Evolutionary conservation across 2,888 invertebrate genomes (phyloP).

Genomic region (Cryptops parisi): DNA sequence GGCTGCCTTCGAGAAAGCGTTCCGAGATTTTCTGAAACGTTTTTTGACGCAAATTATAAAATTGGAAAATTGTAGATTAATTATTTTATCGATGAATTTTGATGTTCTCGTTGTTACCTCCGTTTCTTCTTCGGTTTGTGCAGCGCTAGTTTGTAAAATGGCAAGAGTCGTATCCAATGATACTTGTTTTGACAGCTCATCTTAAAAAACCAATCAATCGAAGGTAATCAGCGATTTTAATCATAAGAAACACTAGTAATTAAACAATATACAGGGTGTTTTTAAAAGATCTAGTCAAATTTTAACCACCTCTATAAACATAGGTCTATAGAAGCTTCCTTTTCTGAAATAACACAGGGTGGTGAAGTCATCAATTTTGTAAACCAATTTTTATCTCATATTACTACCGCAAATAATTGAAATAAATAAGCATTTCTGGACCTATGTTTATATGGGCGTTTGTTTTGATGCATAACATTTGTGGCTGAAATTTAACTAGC

Average conservation of each 20-base stretch:
- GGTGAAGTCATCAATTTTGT: neutral
- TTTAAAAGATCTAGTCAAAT: too few relatives aligned
- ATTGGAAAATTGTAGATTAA: neutral
- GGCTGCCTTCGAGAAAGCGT: constrained; percentile 56
- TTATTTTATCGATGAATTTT: neutral
- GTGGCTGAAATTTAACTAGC: too few relatives aligned
- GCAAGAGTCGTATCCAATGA: constrained; percentile 76
- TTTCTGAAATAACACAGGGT: neutral
- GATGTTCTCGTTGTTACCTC: constrained; percentile 46
- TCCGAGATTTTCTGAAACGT: constrained; percentile 58
- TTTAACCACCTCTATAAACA: too few relatives aligned
- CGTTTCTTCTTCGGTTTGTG: constrained; percentile 84
- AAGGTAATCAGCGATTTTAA: neutral
- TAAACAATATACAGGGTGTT: neutral
- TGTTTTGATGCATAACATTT: too few relatives aligned
- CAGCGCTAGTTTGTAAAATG: constrained; percentile 75
- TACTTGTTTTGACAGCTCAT: constrained; percentile 56
- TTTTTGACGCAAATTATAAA: too few relatives aligned
- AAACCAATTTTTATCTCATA: too few relatives aligned
- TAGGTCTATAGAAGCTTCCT: neutral
- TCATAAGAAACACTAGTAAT: neutral
- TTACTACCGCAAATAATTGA: too few relatives aligned
- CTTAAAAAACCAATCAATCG: constrained; percentile 34
- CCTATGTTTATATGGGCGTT: too few relatives aligned
- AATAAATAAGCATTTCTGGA: too few relatives aligned